Evolutionary conservation across 2,888 invertebrate species (phyloP).

Genomic region (Spisula subtruncata): DNA sequence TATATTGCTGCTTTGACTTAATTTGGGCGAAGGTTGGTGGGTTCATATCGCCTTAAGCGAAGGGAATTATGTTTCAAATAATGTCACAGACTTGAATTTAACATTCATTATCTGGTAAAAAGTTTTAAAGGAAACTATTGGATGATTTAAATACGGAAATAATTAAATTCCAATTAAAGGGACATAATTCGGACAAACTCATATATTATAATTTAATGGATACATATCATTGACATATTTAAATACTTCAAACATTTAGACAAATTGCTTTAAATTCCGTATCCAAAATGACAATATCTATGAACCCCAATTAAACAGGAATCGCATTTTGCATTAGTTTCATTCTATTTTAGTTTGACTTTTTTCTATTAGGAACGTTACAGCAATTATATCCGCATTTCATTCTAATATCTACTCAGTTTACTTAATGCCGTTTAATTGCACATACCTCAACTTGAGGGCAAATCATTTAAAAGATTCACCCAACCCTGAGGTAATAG

Average conservation of each 20-base stretch:
- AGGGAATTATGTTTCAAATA: background rate
- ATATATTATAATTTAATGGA: background rate
- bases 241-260: background rate
- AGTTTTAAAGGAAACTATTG: background rate
- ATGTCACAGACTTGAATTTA: background rate
- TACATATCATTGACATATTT: background rate
- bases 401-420: background rate
- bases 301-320: background rate
- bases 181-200: no score
- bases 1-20: slow-evolving; percentile 26
- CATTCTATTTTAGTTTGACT: background rate
- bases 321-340: background rate
- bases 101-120: background rate
- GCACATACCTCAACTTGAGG: background rate
- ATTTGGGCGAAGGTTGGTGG: slow-evolving; percentile 8
- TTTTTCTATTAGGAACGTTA: background rate
- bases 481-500: background rate
- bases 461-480: slow-evolving; percentile 22
- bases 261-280: background rate
- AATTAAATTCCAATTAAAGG: background rate
- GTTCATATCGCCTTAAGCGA: background rate
- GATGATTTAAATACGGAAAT: background rate
- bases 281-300: background rate
- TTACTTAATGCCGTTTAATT: background rate
- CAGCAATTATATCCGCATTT: background rate